Base-by-base conservation (phyloP, 2,113 vertebrate species). In the Xenus cinereus region DNA sequence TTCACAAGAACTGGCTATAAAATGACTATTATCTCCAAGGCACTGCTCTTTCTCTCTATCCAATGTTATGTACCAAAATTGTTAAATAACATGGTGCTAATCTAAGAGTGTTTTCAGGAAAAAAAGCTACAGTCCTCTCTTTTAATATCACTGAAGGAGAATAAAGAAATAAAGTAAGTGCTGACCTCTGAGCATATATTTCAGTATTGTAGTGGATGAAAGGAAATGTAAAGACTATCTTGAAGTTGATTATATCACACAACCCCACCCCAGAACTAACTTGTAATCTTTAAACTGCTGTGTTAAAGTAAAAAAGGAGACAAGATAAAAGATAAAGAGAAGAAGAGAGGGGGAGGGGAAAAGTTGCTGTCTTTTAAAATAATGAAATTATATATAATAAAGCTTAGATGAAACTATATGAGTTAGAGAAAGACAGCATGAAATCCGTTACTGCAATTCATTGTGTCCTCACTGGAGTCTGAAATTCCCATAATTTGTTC, bases 161-260 rank as follows among this genome's bases (percentile, higher is more conserved):
- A 46, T 39, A 60, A 77, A 86, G 43, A 91, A 74, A 87, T 60
- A 85, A 62, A 62, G 13, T 71, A 72, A 66, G 64, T 43, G 41
- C n/a, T 87, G 71, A 69, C 54, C 69, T 89, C 53, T 35, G 26
- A 92, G 37, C 41, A 89, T 48, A 87, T 53, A 93, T 77, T 93
- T 95, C 84, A 76, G 66, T 54, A 66, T 46, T 89, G 37, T 80
- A 76, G 54, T 50, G 15, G 43, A 83, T 77, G 69, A 90, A 92
- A 90, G 83, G 80, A 90, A 97, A 84, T 41, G 26, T 69, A 93
- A 95, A 93, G 50, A 82, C 50, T 43, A 63, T 89, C 94, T 89
- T 62, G 73, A 96, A 94, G 81, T 21, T 93, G 88, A 96, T 96
- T 91, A 30, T 63, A 95, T 96, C 87, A 94, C 66, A 73, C 15